Percentiles rank a stretch among this genome's conserved stretches.
phyloP scores from a whole-genome alignment of 2,888 invertebrate species.

The Perithous albicinctus region DNA sequence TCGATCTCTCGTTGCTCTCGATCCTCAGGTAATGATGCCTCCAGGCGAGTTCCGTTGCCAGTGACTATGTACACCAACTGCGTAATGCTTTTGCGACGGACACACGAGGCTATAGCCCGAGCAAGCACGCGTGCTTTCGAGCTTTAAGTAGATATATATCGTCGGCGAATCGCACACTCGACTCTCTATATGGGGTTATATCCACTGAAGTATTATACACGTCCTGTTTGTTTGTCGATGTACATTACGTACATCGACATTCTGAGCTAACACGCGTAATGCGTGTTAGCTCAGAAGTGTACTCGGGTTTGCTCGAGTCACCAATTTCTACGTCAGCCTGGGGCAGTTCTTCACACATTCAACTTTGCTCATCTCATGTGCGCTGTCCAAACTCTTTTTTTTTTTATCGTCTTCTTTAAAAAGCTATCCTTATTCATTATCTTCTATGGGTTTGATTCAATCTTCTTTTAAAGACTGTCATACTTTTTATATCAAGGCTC shows the following conservation, averaged over 20 bases:
- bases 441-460: neutral
- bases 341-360: constrained; percentile 5
- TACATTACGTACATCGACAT: too few relatives aligned
- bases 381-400: neutral
- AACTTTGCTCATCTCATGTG: neutral
- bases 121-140: constrained; percentile 42
- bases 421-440: neutral
- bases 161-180: neutral
- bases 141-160: constrained; percentile 28
- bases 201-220: neutral
- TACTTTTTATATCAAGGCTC: too few relatives aligned
- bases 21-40: constrained; percentile 48
- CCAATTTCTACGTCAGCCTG: constrained; percentile 22
- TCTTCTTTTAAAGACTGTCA: too few relatives aligned
- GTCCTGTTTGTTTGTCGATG: constrained; percentile 7
- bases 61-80: constrained; percentile 12
- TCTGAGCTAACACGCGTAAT: too few relatives aligned
- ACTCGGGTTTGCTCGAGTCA: constrained; percentile 11
- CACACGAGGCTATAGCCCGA: constrained; percentile 18
- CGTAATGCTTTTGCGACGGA: neutral
- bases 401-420: neutral
- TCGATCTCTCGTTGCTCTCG: constrained; percentile 48
- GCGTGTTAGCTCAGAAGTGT: neutral
- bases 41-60: constrained; percentile 37
- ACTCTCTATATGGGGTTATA: neutral